Percentiles rank a stretch among this genome's conserved stretches.
Evolutionary conservation across 2,113 vertebrate species (phyloP).

Genomic region (Suricata suricatta): DNA sequence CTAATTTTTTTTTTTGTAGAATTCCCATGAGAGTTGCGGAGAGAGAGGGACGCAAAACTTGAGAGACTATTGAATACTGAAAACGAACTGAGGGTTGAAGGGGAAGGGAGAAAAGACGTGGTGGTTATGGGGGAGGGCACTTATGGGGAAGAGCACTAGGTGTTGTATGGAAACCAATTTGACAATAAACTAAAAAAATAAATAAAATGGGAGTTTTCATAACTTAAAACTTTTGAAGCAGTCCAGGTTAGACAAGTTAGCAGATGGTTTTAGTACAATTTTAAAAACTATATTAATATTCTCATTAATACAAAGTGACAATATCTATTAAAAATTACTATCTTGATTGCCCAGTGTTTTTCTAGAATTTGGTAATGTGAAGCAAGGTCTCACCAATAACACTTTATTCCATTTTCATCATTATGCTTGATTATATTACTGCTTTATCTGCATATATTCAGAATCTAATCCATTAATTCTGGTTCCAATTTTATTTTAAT

Average conservation of each 20-base stretch:
- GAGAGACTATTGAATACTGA: too few relatives aligned
- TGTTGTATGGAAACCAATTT: too few relatives aligned
- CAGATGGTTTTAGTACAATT: neutral
- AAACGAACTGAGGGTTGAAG: too few relatives aligned
- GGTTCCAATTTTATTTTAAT: constrained; percentile 66
- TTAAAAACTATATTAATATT: neutral
- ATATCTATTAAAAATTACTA: constrained; percentile 44
- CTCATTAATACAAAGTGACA: constrained; percentile 15
- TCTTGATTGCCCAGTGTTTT: constrained; percentile 19
- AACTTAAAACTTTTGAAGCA: neutral
- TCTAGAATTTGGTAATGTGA: constrained; percentile 34
- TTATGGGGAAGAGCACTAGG: too few relatives aligned
- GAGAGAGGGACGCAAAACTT: too few relatives aligned
- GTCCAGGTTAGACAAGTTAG: neutral
- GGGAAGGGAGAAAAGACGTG: too few relatives aligned
- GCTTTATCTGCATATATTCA: constrained; percentile 51
- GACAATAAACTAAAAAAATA: too few relatives aligned
- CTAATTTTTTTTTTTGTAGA: neutral
- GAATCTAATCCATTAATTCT: constrained; percentile 56
- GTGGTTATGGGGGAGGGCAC: too few relatives aligned
- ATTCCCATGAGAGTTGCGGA: neutral
- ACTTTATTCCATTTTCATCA: constrained; percentile 47
- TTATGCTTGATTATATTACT: constrained; percentile 51
- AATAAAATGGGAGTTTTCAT: constrained; percentile 10
- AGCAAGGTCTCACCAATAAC: constrained; percentile 44